Evolutionary conservation across 2,797 vertebrate species (phyloP), one percentile per base, ranked within the genome.

Genomic region (Perodicticus potto): DNA sequence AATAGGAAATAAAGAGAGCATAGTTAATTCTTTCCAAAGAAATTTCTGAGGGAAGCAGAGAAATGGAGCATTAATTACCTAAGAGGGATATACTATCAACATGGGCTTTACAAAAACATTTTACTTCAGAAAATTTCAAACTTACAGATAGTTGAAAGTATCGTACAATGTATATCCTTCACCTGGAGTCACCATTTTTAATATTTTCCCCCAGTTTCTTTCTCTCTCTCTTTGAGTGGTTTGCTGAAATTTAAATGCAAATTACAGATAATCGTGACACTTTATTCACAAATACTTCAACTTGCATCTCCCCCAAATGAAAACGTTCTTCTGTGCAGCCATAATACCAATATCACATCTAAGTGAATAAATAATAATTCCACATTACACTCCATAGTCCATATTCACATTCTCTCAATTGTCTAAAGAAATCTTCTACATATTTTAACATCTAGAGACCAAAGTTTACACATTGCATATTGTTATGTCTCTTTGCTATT

Each of bases 241-340:
- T 92, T 94, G 32, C 70, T 82, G 72, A 94, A 82, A 23, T 81
- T 85, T 95, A 55, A 89, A 81, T 86, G 32, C 61, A 20, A 81
- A 34, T 81, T 76, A 49, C 23, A 89, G 34, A 72, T 17, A n/a
- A 72, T 43, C 32, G 34, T 77, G 63, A 82, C 29, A 73, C 29
- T 89, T 89, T 49, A 82, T 17, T 45, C 25, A 76, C 49, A 61
- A 83, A 63, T 63, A 85, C 27, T 89, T 85, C 61, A 76, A 29
- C 10, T 49, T 80, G 9, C 23, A 27, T 73, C 61, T 80, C 40
- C 27, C 49, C 27, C 43, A 40, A 81, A 23, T 25, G 34, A 37
- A 63, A 27, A 23, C 7, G 10, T 63, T 53, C 40, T 63, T 63
- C 29, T n/a, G 7, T 55, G 22, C 45, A 34, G 37, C 8, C 17